Percentiles rank a stretch among this genome's conserved stretches.
Evolutionary conservation across 2,888 invertebrate genomes (phyloP).

Genomic region (Orchesellides sinensis): DNA sequence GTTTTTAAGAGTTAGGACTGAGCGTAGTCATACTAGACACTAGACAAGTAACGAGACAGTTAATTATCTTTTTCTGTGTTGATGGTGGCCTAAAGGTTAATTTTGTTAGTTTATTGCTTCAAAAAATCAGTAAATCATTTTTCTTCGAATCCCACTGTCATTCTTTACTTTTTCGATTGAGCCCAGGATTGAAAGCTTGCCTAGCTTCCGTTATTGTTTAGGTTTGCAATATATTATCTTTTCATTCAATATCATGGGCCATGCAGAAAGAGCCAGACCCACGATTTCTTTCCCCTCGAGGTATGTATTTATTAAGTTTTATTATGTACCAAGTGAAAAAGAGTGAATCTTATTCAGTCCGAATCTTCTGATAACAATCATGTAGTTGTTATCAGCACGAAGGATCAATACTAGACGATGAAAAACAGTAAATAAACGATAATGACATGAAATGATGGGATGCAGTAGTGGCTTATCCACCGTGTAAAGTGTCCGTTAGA

Average conservation of each 20-base stretch:
- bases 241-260: not conserved
- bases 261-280: not conserved
- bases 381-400: slow-evolving; percentile 32
- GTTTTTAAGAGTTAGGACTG: too few relatives aligned
- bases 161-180: not conserved
- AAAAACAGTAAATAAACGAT: slow-evolving; percentile 2
- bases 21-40: not conserved
- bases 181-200: not conserved
- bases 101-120: slow-evolving; percentile 5
- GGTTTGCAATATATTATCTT: too few relatives aligned
- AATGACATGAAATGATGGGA: not conserved
- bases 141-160: not conserved
- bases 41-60: slow-evolving; percentile 1
- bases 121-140: slow-evolving; percentile 28
- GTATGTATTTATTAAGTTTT: not conserved
- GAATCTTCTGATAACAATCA: slow-evolving; percentile 22
- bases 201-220: slow-evolving; percentile 23
- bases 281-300: not conserved
- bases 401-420: slow-evolving; percentile 1
- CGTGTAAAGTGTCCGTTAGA: not conserved
- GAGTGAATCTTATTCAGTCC: slow-evolving; percentile 21
- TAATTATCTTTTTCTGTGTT: slow-evolving; percentile 9
- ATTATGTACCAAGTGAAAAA: slow-evolving; percentile 15
- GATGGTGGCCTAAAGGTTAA: slow-evolving; percentile 29
- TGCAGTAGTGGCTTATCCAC: not conserved